Evolutionary conservation across 2,888 invertebrate genomes (phyloP), one percentile per base, ranked within the genome.

Genomic region (Lasioglossum marginatum): DNA sequence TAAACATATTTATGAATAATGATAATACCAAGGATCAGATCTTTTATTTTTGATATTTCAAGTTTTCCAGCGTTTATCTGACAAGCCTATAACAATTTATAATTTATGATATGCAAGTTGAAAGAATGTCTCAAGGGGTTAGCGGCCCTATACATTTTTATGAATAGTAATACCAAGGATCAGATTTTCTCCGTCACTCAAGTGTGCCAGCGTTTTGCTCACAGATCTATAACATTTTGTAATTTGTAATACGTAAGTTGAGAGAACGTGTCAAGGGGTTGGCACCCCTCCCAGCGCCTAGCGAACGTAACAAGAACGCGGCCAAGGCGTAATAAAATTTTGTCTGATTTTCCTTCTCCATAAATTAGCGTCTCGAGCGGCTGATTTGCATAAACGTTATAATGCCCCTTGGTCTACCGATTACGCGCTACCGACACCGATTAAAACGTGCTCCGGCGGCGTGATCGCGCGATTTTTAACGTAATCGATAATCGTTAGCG

Each of bases 321-420:
- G 63, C 27, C 63, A 31, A 63, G 60, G 60, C 6, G 63, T 63
- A 63, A 63, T 63, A 63, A 63, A 63, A 31, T 63, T 63, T 63
- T 16, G 63, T 63, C 63, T 31, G 63, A 63, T 63, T 63, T 63
- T 63, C 63, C 31, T 63, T 16, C 27, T 5, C 14, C 27, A 31
- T 63, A 63, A 63, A 63, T 63, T 63, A 63, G 16, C 63, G 63
- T 63, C 63, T 63, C 63, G 16, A 31, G 63, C 63, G 31, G 31
- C 31, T 14, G 4, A 31, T 63, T 31, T 63, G 31, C 63, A 63
- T 63, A 63, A 63, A 63, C 63, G 63, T 63, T 63, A 10, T 52
- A 52, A n/a, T 10, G 23, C 52, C 27, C 14, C 27, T 31, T 31
- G 63, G 63, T 31, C 31, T 31, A 31, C 16, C 31, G 63, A 63